phyloP scores from a whole-genome alignment of 2,113 vertebrate genomes.

The Heloderma charlesbogerti region DNA sequence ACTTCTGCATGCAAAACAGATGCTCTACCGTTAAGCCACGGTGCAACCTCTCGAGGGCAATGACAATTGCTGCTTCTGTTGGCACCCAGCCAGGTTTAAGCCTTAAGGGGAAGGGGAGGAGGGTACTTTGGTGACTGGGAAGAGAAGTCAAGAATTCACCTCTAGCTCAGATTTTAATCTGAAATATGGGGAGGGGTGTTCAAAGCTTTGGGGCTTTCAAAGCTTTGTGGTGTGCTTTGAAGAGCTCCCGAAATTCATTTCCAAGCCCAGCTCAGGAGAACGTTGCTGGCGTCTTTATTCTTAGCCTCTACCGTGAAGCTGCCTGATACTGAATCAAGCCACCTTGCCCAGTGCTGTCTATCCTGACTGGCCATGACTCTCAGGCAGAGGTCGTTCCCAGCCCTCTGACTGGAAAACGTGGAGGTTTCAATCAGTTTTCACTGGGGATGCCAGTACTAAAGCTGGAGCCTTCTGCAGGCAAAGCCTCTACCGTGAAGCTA shows the following conservation, averaged over 20 bases:
- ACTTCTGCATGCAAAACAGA: too few relatives aligned
- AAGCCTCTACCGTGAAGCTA: neutral
- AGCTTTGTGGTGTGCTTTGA: neutral
- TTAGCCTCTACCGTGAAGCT: too few relatives aligned
- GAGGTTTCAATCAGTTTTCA: neutral
- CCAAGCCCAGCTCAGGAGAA: neutral
- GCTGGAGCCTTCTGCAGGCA: neutral
- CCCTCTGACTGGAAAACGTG: neutral
- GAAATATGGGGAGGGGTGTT: neutral
- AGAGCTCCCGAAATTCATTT: neutral
- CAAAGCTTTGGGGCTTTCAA: neutral
- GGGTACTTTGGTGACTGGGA: neutral
- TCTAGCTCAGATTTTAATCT: neutral
- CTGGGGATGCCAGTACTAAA: neutral
- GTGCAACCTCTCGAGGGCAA: too few relatives aligned
- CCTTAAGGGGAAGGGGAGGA: neutral
- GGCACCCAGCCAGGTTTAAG: neutral
- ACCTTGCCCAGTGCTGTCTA: neutral
- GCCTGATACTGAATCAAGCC: neutral
- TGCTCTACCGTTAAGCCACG: too few relatives aligned
- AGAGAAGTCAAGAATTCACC: neutral
- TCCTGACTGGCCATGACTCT: neutral
- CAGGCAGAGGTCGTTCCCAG: neutral
- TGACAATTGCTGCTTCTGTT: too few relatives aligned
- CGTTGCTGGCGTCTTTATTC: neutral